These are phyloP conservation scores for Danio rerio DNA, from an alignment of 2,113 vertebrate species.

Conservation along the genomic window GRCz12tu NC_133190.1:35172501-35173000, in stretches of 20 bases:
- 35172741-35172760: background rate
- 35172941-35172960: no score
- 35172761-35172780: constrained; percentile 10
- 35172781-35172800: background rate
- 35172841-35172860: background rate
- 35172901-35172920: background rate
- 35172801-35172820: background rate
- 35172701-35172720: background rate
- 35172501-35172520: constrained; percentile 71
- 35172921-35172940: background rate
- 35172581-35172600: constrained; percentile 46
- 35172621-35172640: background rate
- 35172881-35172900: background rate
- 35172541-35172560: constrained; percentile 50
- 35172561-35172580: constrained; percentile 27
- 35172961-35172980: no score
- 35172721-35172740: background rate
- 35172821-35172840: background rate
- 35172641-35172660: no score
- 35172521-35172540: constrained; percentile 65
- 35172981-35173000: no score
- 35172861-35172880: background rate
- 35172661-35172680: background rate
- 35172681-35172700: background rate
- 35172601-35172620: background rate